Percentiles rank a stretch among this genome's conserved stretches.
Evolutionary conservation across 2,888 invertebrate genomes (phyloP).

Genomic region (Mimas tiliae): DNA sequence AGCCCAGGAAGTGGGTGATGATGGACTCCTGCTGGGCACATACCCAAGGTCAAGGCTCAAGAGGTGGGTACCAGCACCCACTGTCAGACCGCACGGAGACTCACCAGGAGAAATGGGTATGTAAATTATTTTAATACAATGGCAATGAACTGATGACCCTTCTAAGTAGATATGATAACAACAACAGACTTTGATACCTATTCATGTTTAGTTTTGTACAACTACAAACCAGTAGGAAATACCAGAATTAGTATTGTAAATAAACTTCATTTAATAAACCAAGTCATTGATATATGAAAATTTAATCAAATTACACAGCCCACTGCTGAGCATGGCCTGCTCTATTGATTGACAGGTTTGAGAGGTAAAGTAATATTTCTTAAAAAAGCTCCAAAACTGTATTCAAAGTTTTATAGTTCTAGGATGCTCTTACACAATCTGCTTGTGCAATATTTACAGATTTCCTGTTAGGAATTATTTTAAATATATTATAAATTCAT

Average conservation of each 20-base stretch:
- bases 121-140: conserved; percentile 32
- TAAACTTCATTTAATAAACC: not conserved
- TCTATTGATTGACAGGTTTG: too few relatives aligned
- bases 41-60: conserved; percentile 80
- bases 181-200: not conserved
- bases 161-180: conserved; percentile 1
- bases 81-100: conserved; percentile 87
- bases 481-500: not conserved
- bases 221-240: not conserved
- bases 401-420: too few relatives aligned
- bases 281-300: too few relatives aligned
- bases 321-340: too few relatives aligned
- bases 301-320: too few relatives aligned
- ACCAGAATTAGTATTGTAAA: not conserved
- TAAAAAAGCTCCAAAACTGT: too few relatives aligned
- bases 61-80: conserved; percentile 90
- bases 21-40: conserved; percentile 61
- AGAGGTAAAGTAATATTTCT: too few relatives aligned
- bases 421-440: too few relatives aligned
- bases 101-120: conserved; percentile 96
- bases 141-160: conserved; percentile 6
- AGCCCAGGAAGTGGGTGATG: conserved; percentile 64
- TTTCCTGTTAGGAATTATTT: not conserved
- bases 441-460: too few relatives aligned
- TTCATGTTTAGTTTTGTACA: not conserved